Conservation (phyloP, 1,140 invertebrate genomes). For the Orchestia grillus region DNA sequence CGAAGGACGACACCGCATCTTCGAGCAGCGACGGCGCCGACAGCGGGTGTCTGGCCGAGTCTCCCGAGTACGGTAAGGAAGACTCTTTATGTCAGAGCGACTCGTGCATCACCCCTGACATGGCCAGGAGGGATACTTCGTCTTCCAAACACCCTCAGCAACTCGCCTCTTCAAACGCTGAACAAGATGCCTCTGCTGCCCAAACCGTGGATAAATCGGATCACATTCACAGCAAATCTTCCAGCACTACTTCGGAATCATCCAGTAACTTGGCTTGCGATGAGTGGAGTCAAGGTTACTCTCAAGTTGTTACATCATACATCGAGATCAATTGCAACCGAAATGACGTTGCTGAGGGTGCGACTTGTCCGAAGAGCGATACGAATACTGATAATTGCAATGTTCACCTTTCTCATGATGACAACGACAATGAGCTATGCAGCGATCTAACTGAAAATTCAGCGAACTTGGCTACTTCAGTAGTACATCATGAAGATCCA, state of each 20-base stretch:
- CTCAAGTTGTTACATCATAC: slow-evolving; percentile 10
- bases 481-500: not conserved
- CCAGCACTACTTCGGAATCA: slow-evolving; percentile 31
- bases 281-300: not conserved
- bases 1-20: slow-evolving; percentile 50
- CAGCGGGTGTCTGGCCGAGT: slow-evolving; percentile 57
- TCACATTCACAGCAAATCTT: slow-evolving; percentile 41
- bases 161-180: not conserved
- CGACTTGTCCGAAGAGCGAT: not conserved
- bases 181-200: not conserved
- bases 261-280: slow-evolving; percentile 36
- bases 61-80: slow-evolving; percentile 51
- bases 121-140: slow-evolving; percentile 18
- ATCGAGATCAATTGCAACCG: slow-evolving; percentile 39
- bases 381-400: not conserved
- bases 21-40: slow-evolving; percentile 57
- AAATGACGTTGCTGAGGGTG: not conserved
- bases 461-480: not conserved
- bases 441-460: not conserved
- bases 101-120: slow-evolving; percentile 46
- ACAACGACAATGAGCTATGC: slow-evolving; percentile 17
- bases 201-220: not conserved
- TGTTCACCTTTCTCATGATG: not conserved
- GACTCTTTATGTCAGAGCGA: slow-evolving; percentile 44
- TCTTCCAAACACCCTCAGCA: slow-evolving; percentile 9